phyloP scores from a whole-genome alignment of 2,797 vertebrate genomes.

The Squalus acanthias region DNA sequence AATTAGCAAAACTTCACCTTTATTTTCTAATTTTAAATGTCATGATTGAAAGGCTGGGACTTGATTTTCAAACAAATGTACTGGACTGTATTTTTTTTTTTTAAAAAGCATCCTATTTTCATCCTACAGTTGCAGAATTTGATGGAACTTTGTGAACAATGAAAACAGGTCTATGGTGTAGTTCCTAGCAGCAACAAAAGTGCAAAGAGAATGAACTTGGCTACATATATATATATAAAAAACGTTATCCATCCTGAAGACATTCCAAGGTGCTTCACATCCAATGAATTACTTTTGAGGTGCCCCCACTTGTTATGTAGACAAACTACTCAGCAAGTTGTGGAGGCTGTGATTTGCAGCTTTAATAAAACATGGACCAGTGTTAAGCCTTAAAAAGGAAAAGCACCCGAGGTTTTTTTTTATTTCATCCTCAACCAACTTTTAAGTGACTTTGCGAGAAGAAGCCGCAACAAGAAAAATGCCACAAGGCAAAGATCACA shows the following conservation, averaged over 20 bases:
- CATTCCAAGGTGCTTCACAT: not conserved
- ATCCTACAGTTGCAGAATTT: not conserved
- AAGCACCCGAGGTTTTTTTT: constrained; percentile 30
- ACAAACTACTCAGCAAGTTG: constrained; percentile 48
- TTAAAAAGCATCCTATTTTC: not conserved
- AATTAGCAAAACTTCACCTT: not conserved
- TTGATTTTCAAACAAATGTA: not conserved
- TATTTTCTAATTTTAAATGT: not conserved
- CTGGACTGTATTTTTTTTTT: not conserved
- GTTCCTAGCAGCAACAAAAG: not conserved
- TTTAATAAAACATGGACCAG: constrained; percentile 48
- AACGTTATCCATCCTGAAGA: not conserved
- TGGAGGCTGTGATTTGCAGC: constrained; percentile 2
- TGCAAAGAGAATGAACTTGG: not conserved
- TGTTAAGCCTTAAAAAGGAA: constrained; percentile 52
- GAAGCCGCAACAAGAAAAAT: constrained; percentile 42
- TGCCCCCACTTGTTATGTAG: not conserved
- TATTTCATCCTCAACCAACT: constrained; percentile 44
- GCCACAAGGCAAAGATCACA: constrained; percentile 46
- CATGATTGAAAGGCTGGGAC: not conserved
- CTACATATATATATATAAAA: not conserved
- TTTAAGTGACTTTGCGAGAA: not conserved
- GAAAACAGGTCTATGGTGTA: not conserved
- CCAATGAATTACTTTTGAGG: not conserved
- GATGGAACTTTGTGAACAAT: not conserved